Evolutionary conservation across 2,888 invertebrate genomes (phyloP).

Genomic region (Epinotia demarniana): DNA sequence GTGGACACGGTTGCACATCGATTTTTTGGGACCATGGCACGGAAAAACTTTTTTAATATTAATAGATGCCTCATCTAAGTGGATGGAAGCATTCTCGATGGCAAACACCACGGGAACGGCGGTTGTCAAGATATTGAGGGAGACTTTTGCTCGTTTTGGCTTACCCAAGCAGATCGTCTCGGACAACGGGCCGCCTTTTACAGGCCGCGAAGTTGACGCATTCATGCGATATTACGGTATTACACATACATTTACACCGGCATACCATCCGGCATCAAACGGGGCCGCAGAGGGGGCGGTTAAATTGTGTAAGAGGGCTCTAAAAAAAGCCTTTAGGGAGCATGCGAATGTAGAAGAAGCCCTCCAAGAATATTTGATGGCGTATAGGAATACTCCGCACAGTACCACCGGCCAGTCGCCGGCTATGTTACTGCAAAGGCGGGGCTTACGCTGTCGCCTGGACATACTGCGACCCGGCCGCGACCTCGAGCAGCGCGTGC

Average conservation of each 20-base stretch:
- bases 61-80: no score
- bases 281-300: not conserved
- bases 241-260: not conserved
- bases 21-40: no score
- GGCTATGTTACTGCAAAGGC: not conserved
- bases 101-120: no score
- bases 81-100: no score
- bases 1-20: no score
- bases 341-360: not conserved
- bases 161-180: no score
- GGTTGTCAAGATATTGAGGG: no score
- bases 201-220: no score
- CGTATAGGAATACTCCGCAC: not conserved
- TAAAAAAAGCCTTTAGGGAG: not conserved
- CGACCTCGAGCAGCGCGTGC: not conserved
- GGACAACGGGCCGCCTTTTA: no score
- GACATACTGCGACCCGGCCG: not conserved
- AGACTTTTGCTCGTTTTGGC: no score
- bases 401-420: not conserved
- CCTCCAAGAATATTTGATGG: not conserved
- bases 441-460: not conserved
- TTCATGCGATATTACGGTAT: not conserved
- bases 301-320: not conserved
- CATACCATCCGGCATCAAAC: not conserved
- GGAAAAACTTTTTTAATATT: no score